phyloP scores from a whole-genome alignment of 2,888 invertebrate species.

The Drosophila atripex region DNA sequence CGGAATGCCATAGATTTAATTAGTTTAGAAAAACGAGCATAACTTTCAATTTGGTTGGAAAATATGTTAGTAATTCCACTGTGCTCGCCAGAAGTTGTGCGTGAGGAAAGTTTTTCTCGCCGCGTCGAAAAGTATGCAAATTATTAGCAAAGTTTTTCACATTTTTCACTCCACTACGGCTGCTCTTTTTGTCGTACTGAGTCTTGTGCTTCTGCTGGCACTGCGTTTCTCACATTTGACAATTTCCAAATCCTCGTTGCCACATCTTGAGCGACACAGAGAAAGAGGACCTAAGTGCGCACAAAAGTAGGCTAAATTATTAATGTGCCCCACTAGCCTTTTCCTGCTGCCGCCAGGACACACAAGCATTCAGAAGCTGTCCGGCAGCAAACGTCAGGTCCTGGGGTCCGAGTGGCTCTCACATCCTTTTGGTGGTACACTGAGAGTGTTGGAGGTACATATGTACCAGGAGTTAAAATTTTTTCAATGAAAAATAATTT shows the following conservation, averaged over 20 bases:
- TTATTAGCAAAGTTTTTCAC: slow-evolving; percentile 75
- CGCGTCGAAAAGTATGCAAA: slow-evolving; percentile 74
- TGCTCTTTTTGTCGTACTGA: slow-evolving; percentile 5
- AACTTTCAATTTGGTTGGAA: neutral
- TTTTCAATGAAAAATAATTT: neutral
- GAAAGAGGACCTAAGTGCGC: slow-evolving; percentile 38
- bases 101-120: slow-evolving; percentile 52
- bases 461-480: too few species aligned
- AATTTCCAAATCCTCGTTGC: slow-evolving; percentile 65
- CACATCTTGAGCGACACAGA: slow-evolving; percentile 29
- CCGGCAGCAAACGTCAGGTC: slow-evolving; percentile 25
- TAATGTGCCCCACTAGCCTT: slow-evolving; percentile 29
- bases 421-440: slow-evolving; percentile 17
- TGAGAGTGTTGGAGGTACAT: neutral
- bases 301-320: slow-evolving; percentile 45
- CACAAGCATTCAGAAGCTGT: slow-evolving; percentile 15
- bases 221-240: slow-evolving; percentile 51
- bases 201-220: slow-evolving; percentile 3
- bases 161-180: slow-evolving; percentile 60
- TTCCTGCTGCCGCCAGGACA: slow-evolving; percentile 7
- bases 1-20: neutral
- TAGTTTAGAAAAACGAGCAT: neutral
- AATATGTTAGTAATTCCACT: neutral
- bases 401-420: slow-evolving; percentile 8
- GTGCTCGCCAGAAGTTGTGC: slow-evolving; percentile 13